Evolutionary conservation across 2,888 invertebrate genomes (phyloP), one percentile per base, ranked within the genome.

Genomic region (Dilophus febrilis): DNA sequence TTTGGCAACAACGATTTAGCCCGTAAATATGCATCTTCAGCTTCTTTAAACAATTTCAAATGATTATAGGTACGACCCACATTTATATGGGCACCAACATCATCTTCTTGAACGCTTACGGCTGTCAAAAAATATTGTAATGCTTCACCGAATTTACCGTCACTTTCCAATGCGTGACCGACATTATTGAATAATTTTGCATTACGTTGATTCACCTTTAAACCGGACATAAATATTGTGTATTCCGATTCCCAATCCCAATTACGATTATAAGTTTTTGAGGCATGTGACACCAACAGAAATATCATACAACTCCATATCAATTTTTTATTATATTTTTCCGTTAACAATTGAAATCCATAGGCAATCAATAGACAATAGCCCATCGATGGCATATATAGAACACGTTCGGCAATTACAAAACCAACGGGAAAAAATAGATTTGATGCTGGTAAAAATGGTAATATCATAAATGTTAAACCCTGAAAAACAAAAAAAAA

Each of bases 311-410:
- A 66, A n/a, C 72, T 56, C 57, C 76, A 74, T 16, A 77, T 71
- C 17, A 82, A 59, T 43, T 77, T 71, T 49, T 72, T 74, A 42
- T 70, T 73, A 51, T 71, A 68, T 53, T 70, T 75, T 52, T 75
- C 72, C 37, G 72, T 68, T 22, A 82, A 54, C 42, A 79, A 64
- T 46, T 75, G 70, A 77, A 77, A 88, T 28, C 90, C 90, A 53
- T 86, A 86, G 3, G 87, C 90, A 3, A 92, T 73, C 17, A 95
- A 68, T 60, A 95, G 73, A 55, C 92, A 94, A 68, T 87, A 92
- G 38, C 95, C 95, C 91, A 95, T 92, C 12, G 92, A 92, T 1
- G 95, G 95, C 68, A 91, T 88, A 64, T 95, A 95, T 4, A 95
- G 71, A 35, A 95, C 83, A 48, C 94, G 69, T 64, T 95, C 95